Conservation (phyloP, 2,113 vertebrate species). For the Hystrix cristata region DNA sequence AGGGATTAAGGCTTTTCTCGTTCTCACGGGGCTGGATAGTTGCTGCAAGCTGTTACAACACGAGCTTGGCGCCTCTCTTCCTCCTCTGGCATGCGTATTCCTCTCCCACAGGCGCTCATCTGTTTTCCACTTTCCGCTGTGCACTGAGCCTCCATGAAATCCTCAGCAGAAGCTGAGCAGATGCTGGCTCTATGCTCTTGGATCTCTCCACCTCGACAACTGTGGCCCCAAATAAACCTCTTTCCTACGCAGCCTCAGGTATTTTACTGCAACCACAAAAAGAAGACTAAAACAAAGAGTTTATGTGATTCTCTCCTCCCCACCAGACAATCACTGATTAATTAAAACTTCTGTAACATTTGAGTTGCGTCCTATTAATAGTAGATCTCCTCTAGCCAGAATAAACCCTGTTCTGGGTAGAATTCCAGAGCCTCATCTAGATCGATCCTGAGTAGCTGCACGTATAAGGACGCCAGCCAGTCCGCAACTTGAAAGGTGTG, state of each 20-base stretch:
- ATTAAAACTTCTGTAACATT: not conserved
- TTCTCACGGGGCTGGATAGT: not conserved
- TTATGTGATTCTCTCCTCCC: not conserved
- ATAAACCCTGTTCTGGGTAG: not conserved
- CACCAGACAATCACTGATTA: not conserved
- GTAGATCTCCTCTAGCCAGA: not conserved
- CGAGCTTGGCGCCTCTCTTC: not conserved
- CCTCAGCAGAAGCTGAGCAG: not conserved
- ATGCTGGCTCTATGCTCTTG: not conserved
- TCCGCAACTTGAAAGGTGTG: not conserved
- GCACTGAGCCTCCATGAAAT: not conserved
- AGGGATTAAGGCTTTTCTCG: not conserved
- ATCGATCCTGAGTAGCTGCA: not conserved
- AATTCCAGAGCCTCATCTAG: not conserved
- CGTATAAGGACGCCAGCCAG: not conserved
- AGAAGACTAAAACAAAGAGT: not conserved
- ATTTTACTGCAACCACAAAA: not conserved
- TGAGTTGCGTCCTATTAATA: not conserved
- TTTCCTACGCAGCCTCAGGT: not conserved
- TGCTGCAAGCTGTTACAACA: not conserved
- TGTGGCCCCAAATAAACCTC: not conserved
- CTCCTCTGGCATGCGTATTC: not conserved
- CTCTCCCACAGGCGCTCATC: not conserved
- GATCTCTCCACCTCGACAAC: not conserved
- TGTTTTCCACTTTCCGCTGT: not conserved